Conservation (phyloP, 2,797 vertebrate species). For the Catostomus latipinnis region DNA sequence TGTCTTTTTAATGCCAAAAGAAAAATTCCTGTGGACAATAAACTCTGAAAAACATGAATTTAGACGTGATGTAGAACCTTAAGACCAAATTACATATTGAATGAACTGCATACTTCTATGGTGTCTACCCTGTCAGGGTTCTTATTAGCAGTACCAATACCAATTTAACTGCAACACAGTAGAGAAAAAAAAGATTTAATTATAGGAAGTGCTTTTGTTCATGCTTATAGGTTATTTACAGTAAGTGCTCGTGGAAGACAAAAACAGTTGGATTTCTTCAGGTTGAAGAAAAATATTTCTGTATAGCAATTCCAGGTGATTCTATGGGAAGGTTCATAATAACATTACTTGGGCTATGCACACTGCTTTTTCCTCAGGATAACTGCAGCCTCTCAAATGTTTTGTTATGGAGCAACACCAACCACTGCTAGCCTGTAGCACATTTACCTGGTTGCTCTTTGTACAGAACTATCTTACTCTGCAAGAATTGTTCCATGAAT, state of each 20-base stretch:
- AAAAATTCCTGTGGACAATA: too few relatives aligned
- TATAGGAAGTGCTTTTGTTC: too few relatives aligned
- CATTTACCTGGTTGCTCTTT: conserved; percentile 40
- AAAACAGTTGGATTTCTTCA: conserved; percentile 24
- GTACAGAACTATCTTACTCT: conserved; percentile 27
- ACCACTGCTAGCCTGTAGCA: conserved; percentile 29
- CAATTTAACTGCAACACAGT: too few relatives aligned
- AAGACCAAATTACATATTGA: too few relatives aligned
- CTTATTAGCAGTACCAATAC: too few relatives aligned
- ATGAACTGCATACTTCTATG: too few relatives aligned
- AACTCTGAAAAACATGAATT: too few relatives aligned
- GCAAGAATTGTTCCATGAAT: background rate
- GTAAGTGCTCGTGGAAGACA: background rate
- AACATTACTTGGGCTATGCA: conserved; percentile 15
- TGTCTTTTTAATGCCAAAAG: too few relatives aligned
- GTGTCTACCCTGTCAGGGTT: too few relatives aligned
- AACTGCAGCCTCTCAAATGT: conserved; percentile 46
- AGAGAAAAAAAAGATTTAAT: too few relatives aligned
- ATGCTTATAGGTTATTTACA: too few relatives aligned
- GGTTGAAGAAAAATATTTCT: conserved; percentile 9
- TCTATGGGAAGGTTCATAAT: conserved; percentile 19
- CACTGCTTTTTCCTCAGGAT: conserved; percentile 22
- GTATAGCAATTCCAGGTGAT: background rate
- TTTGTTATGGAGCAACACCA: conserved; percentile 42
- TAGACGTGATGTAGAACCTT: too few relatives aligned